These are phyloP conservation scores for Andrena flavipes DNA, from an alignment of 2,888 invertebrate species.

Conservation along the genomic window DNA sequence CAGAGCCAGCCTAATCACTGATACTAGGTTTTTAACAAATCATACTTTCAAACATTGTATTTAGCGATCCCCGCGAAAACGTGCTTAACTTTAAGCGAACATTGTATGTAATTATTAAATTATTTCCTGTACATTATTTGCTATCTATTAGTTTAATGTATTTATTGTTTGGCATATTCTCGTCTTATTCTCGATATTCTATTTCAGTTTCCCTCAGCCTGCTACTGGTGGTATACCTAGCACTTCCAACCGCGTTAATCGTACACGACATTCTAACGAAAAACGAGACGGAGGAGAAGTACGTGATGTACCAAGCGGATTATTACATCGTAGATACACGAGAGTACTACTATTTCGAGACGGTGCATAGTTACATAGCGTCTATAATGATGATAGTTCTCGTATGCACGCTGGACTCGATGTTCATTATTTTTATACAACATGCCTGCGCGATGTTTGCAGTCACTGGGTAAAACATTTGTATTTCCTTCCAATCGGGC, in stretches of 20 bases:
- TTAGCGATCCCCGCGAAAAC: too few relatives aligned
- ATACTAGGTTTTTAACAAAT: too few relatives aligned
- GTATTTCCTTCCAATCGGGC: neutral
- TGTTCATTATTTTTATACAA: neutral
- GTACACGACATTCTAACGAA: neutral
- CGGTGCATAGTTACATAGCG: neutral
- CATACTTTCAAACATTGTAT: too few relatives aligned
- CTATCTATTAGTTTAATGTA: too few relatives aligned
- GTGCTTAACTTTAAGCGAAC: too few relatives aligned
- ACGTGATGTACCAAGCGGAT: neutral
- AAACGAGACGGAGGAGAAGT: neutral
- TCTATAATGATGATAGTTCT: neutral
- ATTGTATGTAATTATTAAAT: too few relatives aligned
- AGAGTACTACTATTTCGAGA: neutral
- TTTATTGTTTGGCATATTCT: neutral
- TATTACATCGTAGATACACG: neutral
- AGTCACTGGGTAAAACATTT: neutral
- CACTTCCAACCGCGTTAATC: neutral
- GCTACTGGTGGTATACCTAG: neutral
- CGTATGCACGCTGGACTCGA: neutral
- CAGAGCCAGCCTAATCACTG: too few relatives aligned
- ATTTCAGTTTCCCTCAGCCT: neutral
- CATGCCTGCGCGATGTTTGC: conserved; percentile 5
- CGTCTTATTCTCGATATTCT: neutral
- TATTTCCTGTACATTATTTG: too few relatives aligned